These are phyloP conservation scores for Oreonectes daqikongensis DNA, from an alignment of 2,797 vertebrate genomes.

Conservation along the genomic window DNA sequence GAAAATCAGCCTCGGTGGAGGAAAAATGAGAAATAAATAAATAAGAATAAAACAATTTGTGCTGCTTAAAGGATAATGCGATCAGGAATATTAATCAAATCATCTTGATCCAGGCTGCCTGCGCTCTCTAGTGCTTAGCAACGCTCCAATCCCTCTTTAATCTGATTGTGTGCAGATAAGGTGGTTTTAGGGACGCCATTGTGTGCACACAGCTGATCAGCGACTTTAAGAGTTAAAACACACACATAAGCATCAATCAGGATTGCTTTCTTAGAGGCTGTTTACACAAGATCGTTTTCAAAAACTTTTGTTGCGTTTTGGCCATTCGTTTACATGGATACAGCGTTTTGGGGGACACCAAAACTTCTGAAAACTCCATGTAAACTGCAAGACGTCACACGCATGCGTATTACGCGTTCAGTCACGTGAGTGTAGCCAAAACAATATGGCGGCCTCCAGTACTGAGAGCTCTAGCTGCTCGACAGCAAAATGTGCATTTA, in stretches of 20 bases:
- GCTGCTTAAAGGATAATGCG: constrained; percentile 83
- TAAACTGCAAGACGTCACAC: too few relatives aligned
- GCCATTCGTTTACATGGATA: too few relatives aligned
- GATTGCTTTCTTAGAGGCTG: too few relatives aligned
- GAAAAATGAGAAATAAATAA: constrained; percentile 70
- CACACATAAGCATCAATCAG: constrained; percentile 12
- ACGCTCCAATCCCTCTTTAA: constrained; percentile 78
- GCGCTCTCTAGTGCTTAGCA: constrained; percentile 75
- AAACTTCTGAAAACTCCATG: too few relatives aligned
- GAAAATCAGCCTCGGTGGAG: constrained; percentile 60
- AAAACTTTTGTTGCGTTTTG: too few relatives aligned
- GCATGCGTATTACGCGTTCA: too few relatives aligned
- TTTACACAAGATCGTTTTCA: too few relatives aligned
- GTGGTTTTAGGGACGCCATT: constrained; percentile 75
- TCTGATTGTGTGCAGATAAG: constrained; percentile 83
- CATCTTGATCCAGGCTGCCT: constrained; percentile 74
- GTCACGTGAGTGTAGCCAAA: too few relatives aligned
- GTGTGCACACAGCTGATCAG: constrained; percentile 44
- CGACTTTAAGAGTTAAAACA: constrained; percentile 18
- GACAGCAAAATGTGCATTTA: too few relatives aligned
- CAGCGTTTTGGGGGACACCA: too few relatives aligned
- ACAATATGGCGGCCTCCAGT: too few relatives aligned
- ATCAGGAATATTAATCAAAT: constrained; percentile 83
- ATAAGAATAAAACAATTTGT: constrained; percentile 79
- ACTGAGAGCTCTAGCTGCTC: too few relatives aligned